These are phyloP conservation scores for Napeogenes inachia DNA, from an alignment of 2,888 invertebrate genomes.

Conservation along the genomic window DNA sequence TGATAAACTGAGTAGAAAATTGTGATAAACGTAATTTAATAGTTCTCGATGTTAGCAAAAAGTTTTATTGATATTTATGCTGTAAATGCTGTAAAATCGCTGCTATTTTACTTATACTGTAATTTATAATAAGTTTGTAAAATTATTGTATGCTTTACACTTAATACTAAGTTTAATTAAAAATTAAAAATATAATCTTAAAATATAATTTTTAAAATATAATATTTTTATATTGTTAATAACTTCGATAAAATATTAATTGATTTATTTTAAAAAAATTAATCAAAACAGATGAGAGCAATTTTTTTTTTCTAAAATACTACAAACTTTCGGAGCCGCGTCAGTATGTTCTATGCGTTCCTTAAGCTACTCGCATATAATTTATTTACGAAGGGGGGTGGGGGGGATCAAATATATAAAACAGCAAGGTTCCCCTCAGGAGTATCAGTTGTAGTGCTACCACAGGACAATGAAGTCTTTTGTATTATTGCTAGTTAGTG, in stretches of 20 bases:
- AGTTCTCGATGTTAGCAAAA: neutral
- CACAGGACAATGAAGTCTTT: slow-evolving; percentile 67
- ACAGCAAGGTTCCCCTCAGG: slow-evolving; percentile 56
- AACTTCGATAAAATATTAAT: no score
- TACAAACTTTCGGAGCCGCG: slow-evolving; percentile 3
- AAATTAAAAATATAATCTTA: no score
- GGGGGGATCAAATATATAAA: slow-evolving; percentile 57
- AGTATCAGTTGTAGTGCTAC: slow-evolving; percentile 62
- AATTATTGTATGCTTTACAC: no score
- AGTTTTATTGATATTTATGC: neutral
- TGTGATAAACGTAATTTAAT: neutral
- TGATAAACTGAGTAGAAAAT: neutral
- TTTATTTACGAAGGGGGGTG: slow-evolving; percentile 21
- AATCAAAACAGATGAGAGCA: neutral
- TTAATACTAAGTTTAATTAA: no score
- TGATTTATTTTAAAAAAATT: no score
- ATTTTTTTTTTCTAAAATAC: neutral
- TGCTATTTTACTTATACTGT: neutral
- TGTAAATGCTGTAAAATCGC: slow-evolving; percentile 1
- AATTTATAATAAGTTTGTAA: no score
- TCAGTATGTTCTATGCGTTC: slow-evolving; percentile 8
- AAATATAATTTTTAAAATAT: no score
- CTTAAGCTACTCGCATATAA: slow-evolving; percentile 28
- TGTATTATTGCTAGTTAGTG: slow-evolving; percentile 68
- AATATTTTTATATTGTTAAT: no score